Percentiles rank a stretch among this genome's conserved stretches.
phyloP scores from a whole-genome alignment of 23 tunicate species.

The Styela clava region DNA sequence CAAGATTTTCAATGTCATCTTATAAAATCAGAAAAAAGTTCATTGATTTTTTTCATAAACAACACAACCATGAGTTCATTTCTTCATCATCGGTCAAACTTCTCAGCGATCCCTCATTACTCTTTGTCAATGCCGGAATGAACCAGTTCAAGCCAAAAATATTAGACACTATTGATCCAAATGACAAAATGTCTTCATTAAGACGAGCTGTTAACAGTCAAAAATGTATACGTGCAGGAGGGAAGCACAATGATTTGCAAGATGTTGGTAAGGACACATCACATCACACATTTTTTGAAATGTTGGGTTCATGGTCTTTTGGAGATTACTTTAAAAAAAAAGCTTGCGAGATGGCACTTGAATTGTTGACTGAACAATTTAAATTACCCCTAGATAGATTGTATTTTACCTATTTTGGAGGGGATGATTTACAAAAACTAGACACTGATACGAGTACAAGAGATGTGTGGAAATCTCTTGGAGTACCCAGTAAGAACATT shows the following conservation, averaged over 20 bases:
- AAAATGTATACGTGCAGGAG: constrained; percentile 84
- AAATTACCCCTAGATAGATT: constrained; percentile 40
- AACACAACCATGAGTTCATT: constrained; percentile 46
- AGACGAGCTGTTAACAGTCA: constrained; percentile 87
- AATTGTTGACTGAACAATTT: constrained; percentile 53
- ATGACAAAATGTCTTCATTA: constrained; percentile 2
- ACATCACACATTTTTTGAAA: constrained; percentile 95
- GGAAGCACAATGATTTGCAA: constrained; percentile 87
- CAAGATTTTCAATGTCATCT: constrained; percentile 32
- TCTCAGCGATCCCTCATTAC: constrained; percentile 35
- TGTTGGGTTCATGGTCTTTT: constrained; percentile 97
- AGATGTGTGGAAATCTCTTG: constrained; percentile 56
- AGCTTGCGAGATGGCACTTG: constrained; percentile 77
- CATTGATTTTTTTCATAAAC: constrained; percentile 43
- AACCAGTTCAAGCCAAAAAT: constrained; percentile 69
- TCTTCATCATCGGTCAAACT: constrained; percentile 74
- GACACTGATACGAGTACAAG: constrained; percentile 59
- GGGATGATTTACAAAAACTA: constrained; percentile 20
- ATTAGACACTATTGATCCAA: constrained; percentile 26
- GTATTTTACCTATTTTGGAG: constrained; percentile 86
- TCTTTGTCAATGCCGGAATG: constrained; percentile 94
- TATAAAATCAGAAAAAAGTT: constrained; percentile 40
- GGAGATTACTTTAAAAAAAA: constrained; percentile 79
- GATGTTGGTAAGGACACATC: constrained; percentile 70
- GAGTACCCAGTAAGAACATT: constrained; percentile 47